phyloP scores from a whole-genome alignment of 2,113 vertebrate species.

The Colaptes auratus region DNA sequence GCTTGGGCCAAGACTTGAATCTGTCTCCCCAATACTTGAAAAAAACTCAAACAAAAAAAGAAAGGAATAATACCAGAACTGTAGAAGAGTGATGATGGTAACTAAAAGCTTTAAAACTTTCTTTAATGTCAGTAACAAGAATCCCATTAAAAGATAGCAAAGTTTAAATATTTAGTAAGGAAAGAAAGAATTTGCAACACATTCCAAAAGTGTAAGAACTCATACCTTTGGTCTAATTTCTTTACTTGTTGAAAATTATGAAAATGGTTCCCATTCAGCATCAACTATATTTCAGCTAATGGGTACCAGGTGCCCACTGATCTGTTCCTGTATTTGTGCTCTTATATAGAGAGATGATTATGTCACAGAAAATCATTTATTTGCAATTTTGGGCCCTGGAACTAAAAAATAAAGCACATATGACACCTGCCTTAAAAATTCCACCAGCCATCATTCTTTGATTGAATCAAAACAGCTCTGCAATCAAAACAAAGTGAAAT shows the following conservation, averaged over 20 bases:
- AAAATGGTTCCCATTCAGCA: not conserved
- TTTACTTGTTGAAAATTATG: not conserved
- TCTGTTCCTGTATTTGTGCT: not conserved
- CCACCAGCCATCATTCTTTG: not conserved
- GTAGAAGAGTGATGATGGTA: not conserved
- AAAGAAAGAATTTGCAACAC: not conserved
- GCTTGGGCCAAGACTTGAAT: not conserved
- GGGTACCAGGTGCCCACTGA: not conserved
- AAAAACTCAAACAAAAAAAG: not conserved
- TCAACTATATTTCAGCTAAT: not conserved
- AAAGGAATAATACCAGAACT: not conserved
- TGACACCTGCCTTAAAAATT: constrained; percentile 43
- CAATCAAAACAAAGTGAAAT: constrained; percentile 36
- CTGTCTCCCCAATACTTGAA: not conserved
- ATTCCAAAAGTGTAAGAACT: not conserved
- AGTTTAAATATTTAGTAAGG: not conserved
- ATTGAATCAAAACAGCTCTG: constrained; percentile 19
- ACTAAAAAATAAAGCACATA: not conserved
- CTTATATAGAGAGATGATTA: not conserved
- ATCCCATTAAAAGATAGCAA: not conserved
- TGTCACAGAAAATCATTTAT: not conserved
- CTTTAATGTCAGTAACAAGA: not conserved
- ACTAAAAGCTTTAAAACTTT: not conserved
- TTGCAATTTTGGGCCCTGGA: not conserved
- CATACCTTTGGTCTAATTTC: not conserved